Conservation (phyloP, 2,113 vertebrate species). For the Tamias sibiricus region DNA sequence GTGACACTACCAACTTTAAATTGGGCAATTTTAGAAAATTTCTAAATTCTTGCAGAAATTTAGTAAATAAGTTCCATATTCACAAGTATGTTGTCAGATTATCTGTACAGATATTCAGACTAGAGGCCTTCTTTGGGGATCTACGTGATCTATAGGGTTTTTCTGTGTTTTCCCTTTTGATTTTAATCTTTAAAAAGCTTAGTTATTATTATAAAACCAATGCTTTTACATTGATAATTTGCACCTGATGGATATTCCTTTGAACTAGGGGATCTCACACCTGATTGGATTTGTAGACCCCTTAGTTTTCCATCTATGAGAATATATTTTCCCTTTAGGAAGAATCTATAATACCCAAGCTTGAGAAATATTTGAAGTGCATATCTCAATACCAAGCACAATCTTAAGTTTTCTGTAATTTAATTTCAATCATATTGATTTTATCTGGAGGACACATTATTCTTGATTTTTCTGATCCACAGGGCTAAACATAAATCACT, state of each 20-base stretch:
- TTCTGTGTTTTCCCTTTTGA: neutral
- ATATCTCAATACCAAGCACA: neutral
- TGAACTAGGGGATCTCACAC: neutral
- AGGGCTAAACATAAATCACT: neutral
- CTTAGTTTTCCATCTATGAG: neutral
- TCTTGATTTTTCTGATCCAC: slow-evolving; percentile 54
- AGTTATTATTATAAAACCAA: neutral
- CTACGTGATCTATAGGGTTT: neutral
- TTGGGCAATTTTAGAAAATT: neutral
- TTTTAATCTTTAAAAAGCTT: neutral
- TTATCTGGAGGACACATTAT: slow-evolving; percentile 51
- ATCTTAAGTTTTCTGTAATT: slow-evolving; percentile 32
- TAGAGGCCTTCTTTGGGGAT: neutral
- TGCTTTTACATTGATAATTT: neutral
- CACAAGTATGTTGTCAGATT: neutral
- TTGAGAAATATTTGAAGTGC: neutral
- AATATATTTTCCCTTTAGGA: neutral
- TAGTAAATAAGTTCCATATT: neutral
- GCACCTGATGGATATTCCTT: neutral
- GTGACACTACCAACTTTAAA: neutral
- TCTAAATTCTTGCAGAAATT: neutral
- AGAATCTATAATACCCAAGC: neutral
- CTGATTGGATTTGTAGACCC: neutral
- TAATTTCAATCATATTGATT: slow-evolving; percentile 27
- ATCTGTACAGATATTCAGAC: neutral